Conservation (phyloP, 92 coral and sea anemone species). For the Porites rus region DNA sequence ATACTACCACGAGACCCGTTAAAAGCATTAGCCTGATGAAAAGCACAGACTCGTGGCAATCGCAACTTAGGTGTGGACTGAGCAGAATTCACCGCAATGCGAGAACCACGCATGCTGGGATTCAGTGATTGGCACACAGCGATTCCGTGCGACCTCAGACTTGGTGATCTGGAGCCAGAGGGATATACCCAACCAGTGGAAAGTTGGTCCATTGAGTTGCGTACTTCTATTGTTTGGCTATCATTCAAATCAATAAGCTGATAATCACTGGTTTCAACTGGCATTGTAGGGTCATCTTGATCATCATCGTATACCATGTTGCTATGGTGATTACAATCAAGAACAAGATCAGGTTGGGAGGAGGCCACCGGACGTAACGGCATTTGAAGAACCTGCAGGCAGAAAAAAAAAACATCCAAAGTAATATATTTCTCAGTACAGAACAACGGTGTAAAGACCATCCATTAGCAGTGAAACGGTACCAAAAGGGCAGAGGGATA, state of each 20-base stretch:
- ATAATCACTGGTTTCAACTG: conserved; percentile 70
- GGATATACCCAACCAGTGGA: conserved; percentile 39
- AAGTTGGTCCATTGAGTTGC: conserved; percentile 53
- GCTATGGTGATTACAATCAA: conserved; percentile 61
- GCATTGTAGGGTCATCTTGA: conserved; percentile 45
- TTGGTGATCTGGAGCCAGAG: conserved; percentile 67
- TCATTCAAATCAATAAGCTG: conserved; percentile 56
- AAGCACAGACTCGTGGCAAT: conserved; percentile 66
- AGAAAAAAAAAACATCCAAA: not conserved
- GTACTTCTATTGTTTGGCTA: conserved; percentile 42
- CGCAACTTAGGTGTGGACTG: conserved; percentile 84
- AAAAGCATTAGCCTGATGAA: conserved; percentile 61
- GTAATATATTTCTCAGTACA: not conserved
- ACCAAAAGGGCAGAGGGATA: too few species aligned
- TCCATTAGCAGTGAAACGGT: too few species aligned
- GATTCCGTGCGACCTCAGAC: conserved; percentile 51
- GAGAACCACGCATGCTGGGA: conserved; percentile 68
- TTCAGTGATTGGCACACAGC: conserved; percentile 53
- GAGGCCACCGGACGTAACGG: conserved; percentile 42
- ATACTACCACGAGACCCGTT: conserved; percentile 34
- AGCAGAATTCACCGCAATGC: conserved; percentile 65
- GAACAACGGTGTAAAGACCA: not conserved
- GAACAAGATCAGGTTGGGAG: conserved; percentile 31
- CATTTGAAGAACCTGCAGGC: conserved; percentile 49
- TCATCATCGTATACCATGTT: conserved; percentile 62